These are phyloP conservation scores for Drosophila prolongata DNA, from an alignment of 2,888 invertebrate genomes.

Conservation along the genomic window DNA sequence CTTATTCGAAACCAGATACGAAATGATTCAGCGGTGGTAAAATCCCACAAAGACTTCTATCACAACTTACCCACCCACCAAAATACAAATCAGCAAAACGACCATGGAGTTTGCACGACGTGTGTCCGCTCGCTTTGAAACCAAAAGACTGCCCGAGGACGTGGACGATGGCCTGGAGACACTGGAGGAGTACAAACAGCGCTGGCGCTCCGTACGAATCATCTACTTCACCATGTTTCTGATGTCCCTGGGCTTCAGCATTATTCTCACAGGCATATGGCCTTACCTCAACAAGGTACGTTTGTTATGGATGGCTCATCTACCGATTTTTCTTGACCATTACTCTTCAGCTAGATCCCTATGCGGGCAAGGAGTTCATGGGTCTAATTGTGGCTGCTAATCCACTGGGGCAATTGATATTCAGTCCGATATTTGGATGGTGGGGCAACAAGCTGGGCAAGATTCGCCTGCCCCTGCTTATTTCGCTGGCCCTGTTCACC, in stretches of 20 bases:
- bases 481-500: slow-evolving; percentile 90
- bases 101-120: slow-evolving; percentile 70
- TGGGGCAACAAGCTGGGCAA: slow-evolving; percentile 92
- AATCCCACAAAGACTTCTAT: neutral
- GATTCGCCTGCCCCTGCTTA: slow-evolving; percentile 89
- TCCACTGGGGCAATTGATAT: slow-evolving; percentile 94
- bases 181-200: slow-evolving; percentile 87
- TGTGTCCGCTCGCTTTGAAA: slow-evolving; percentile 57
- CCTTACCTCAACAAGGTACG: slow-evolving; percentile 93
- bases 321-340: slow-evolving; percentile 2
- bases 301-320: neutral
- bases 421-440: slow-evolving; percentile 93
- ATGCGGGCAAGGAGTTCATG: slow-evolving; percentile 92
- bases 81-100: slow-evolving; percentile 1
- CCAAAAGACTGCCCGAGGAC: slow-evolving; percentile 73
- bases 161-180: slow-evolving; percentile 88
- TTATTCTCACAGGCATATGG: slow-evolving; percentile 94
- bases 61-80: slow-evolving; percentile 8
- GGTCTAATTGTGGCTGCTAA: slow-evolving; percentile 94
- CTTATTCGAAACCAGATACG: slow-evolving; percentile 4
- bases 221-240: slow-evolving; percentile 96
- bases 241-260: slow-evolving; percentile 94
- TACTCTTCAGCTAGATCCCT: slow-evolving; percentile 89
- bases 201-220: slow-evolving; percentile 92
- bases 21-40: slow-evolving; percentile 25